These are phyloP conservation scores for Melanerpes aurifrons DNA, from an alignment of 2,113 vertebrate species.

Conservation along the genomic window DNA sequence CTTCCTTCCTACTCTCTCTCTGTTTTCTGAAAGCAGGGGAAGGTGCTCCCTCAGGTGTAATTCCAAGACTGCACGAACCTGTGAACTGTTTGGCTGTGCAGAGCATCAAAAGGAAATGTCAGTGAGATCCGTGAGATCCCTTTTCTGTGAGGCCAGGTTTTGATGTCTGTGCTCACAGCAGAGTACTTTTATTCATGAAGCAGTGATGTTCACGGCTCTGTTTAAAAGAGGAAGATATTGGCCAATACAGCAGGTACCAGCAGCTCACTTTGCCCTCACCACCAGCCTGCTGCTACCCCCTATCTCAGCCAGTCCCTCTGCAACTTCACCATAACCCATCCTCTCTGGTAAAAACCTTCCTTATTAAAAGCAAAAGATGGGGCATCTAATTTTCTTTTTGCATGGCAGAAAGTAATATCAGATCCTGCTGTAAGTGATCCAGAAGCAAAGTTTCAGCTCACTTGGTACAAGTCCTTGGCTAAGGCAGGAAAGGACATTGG, in stretches of 20 bases:
- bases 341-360: background rate
- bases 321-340: background rate
- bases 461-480: background rate
- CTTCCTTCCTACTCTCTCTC: background rate
- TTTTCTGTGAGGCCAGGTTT: background rate
- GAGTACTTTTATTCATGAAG: background rate
- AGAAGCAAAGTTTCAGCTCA: background rate
- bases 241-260: background rate
- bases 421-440: background rate
- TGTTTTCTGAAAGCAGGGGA: background rate
- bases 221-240: background rate
- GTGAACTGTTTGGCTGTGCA: background rate
- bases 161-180: background rate
- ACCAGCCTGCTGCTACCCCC: background rate
- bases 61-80: background rate
- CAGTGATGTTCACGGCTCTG: background rate
- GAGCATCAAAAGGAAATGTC: background rate
- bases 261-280: background rate
- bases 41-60: background rate
- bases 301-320: background rate
- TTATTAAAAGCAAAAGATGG: background rate
- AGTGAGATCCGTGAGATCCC: background rate
- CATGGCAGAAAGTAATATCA: background rate
- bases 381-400: background rate
- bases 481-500: background rate